Conservation (phyloP, 2,113 vertebrate species). For the Ptilonorhynchus violaceus region DNA sequence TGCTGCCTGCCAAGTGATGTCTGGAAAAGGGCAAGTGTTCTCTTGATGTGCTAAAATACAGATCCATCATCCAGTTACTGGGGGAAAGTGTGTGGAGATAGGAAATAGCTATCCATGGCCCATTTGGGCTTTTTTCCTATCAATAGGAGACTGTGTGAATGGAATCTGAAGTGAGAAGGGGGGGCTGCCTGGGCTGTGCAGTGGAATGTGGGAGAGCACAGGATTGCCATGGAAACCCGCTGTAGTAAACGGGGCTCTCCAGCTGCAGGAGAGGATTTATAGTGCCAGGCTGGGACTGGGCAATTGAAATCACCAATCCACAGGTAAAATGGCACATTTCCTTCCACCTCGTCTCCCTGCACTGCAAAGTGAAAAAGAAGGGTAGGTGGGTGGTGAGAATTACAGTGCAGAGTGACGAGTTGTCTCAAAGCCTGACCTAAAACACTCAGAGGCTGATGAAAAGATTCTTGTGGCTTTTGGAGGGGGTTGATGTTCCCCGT, state of each 20-base stretch:
- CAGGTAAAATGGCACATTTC: constrained; percentile 20
- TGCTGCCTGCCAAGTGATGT: background rate
- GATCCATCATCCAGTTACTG: background rate
- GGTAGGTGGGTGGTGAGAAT: background rate
- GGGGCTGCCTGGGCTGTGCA: background rate
- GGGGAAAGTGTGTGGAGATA: background rate
- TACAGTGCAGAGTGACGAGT: background rate
- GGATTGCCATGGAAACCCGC: constrained; percentile 26
- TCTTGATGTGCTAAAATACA: background rate
- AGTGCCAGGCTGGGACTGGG: background rate
- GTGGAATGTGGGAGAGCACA: background rate
- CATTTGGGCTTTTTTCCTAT: background rate
- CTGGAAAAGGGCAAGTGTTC: background rate
- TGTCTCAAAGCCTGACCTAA: background rate
- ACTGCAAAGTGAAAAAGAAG: background rate
- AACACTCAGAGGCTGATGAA: background rate
- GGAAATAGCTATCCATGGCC: background rate
- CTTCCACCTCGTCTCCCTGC: background rate
- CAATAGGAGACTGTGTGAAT: constrained; percentile 18
- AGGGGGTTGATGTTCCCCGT: background rate
- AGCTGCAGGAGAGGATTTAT: constrained; percentile 28
- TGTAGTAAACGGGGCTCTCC: constrained; percentile 12
- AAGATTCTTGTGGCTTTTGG: background rate
- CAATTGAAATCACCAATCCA: background rate
- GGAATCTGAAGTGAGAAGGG: constrained; percentile 1